Base-by-base conservation (phyloP, 2,888 invertebrate species). In the Nowickia ferox region DNA sequence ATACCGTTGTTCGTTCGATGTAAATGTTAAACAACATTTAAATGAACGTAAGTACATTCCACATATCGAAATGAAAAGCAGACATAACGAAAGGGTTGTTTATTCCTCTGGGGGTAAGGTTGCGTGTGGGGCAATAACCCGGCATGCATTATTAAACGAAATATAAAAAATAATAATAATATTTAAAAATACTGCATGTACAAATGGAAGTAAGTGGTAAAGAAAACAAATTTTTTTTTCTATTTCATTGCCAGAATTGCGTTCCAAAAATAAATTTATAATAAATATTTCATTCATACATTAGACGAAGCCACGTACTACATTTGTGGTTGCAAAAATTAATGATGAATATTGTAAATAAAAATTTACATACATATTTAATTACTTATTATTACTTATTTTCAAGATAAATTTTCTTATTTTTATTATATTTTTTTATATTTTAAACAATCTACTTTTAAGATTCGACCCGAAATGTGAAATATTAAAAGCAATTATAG, bases 71-170 rank as follows among this genome's bases (percentile, higher is more conserved):
- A 15, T 15, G 10, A 22, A 30, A 40, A 22, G 17, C 15, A 9
- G 8, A 19, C 9, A 9, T 8, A 42, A 72, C 59, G 84, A 61
- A 68, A 65, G 84, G 84, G 80, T 81, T 76, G 79, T 22, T 80
- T 68, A 13, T 74, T 61, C 40, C n/a, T n/a, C 15, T 17, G n/a
- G 22, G 30, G n/a, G 42, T 72, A 57, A 51, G 48, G 65, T 72
- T 51, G 51, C 17, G 51, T 51, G 51, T 22, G 51, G 80, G 69
- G 71, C 76, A 84, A 61, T 76, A 84, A 80, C 80, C 79, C 75
- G 69, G 22, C 46, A 40, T 4, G n/a, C 11, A 48, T 66, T 76
- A 15, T 9, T 40, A 74, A 42, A 53, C 22, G 10, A 42, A 44
- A 13, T 44, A 30, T 8, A 11, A 42, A 30, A 30, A 22, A 11